A percentile compares a stretch with the other conserved stretches of the same genome.
Evolutionary conservation across 2,113 vertebrate genomes (phyloP).

Genomic region (Dinomys branickii): DNA sequence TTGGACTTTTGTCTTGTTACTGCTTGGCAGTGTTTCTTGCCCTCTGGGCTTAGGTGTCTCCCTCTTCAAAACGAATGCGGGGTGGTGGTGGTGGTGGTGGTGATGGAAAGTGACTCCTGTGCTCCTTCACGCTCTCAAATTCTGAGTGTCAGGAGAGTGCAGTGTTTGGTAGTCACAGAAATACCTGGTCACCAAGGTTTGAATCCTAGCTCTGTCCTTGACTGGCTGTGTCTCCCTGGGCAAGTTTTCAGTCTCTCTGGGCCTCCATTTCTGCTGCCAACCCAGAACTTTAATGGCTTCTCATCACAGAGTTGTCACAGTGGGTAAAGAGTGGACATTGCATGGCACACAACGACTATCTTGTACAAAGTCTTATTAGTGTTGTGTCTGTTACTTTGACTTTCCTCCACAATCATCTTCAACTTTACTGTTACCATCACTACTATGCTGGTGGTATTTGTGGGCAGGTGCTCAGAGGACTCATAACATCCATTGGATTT

Average conservation of each 20-base stretch:
- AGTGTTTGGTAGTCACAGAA: background rate
- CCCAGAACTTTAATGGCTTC: background rate
- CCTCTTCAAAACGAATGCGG: background rate
- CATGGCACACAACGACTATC: background rate
- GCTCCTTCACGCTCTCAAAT: background rate
- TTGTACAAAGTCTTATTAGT: background rate
- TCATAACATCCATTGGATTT: background rate
- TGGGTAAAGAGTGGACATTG: background rate
- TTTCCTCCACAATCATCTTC: background rate
- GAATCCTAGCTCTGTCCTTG: rapidly evolving
- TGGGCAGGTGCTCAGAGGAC: background rate
- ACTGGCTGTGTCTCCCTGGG: background rate
- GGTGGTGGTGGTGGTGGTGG: too few species aligned
- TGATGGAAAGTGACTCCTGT: too few species aligned
- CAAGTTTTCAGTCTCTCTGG: background rate
- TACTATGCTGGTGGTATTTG: background rate
- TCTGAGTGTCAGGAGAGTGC: background rate
- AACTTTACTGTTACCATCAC: background rate
- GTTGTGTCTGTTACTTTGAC: background rate
- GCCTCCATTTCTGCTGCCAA: background rate
- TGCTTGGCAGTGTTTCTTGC: background rate
- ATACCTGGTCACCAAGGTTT: background rate
- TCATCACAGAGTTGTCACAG: background rate
- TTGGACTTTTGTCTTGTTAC: background rate
- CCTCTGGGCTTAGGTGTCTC: background rate